Percentiles rank a stretch among this genome's conserved stretches.
Conservation (phyloP, 2,797 vertebrate species). For the Galago senegalensis region DNA sequence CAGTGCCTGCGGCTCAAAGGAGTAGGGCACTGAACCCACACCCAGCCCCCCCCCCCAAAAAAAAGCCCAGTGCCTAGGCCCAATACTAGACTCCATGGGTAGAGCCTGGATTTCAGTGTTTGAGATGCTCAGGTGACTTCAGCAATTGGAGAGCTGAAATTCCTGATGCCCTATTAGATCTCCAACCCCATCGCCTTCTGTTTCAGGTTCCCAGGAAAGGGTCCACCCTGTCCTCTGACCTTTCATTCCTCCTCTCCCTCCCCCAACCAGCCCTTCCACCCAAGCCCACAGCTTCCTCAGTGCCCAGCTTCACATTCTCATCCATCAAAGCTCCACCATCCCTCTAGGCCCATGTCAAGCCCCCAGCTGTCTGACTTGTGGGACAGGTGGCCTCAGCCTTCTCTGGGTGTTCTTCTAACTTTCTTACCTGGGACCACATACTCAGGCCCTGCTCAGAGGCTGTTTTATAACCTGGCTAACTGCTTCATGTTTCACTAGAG, state of each 20-base stretch:
- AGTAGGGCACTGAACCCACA: too few relatives aligned
- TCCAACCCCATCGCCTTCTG: neutral
- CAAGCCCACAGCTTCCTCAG: neutral
- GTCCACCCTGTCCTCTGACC: neutral
- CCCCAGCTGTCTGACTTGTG: neutral
- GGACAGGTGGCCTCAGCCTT: neutral
- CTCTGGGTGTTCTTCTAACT: neutral
- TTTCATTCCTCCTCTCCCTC: neutral
- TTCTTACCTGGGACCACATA: neutral
- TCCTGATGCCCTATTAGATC: neutral
- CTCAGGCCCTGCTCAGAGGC: neutral
- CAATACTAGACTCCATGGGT: too few relatives aligned
- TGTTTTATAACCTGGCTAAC: neutral
- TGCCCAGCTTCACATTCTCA: fast-evolving
- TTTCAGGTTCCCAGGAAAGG: neutral
- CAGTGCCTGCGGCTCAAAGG: too few relatives aligned
- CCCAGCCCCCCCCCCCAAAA: too few relatives aligned
- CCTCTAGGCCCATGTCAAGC: neutral
- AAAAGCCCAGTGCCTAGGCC: neutral
- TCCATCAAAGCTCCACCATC: neutral
- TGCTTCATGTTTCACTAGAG: neutral
- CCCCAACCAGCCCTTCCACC: neutral
- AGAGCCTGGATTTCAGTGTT: neutral
- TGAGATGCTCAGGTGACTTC: neutral
- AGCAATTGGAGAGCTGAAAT: neutral